These are phyloP conservation scores for Nephila pilipes DNA, from an alignment of 1,140 invertebrate species.

Conservation along the genomic window DNA sequence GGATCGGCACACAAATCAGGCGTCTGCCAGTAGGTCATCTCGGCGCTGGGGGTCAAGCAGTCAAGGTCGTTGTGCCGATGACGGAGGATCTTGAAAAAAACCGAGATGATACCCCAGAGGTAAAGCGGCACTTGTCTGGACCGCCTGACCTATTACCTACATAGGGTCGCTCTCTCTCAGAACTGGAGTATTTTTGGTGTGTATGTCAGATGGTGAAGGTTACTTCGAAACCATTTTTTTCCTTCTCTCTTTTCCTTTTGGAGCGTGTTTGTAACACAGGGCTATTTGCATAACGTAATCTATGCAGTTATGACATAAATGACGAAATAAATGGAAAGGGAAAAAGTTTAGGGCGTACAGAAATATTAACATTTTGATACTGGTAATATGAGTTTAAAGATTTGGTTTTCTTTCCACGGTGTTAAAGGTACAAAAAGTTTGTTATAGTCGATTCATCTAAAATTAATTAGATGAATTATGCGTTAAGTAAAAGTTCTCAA, in stretches of 20 bases:
- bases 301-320: too few species aligned
- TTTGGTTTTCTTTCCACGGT: too few species aligned
- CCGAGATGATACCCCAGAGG: background rate
- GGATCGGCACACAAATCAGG: background rate
- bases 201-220: background rate
- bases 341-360: too few species aligned
- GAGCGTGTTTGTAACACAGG: background rate
- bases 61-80: slow-evolving; percentile 52
- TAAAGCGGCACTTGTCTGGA: background rate
- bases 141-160: slow-evolving; percentile 38
- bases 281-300: background rate
- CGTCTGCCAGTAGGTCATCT: background rate
- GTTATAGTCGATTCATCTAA: too few species aligned
- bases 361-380: too few species aligned
- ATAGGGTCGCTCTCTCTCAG: background rate
- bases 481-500: too few species aligned
- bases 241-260: background rate
- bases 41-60: slow-evolving; percentile 3
- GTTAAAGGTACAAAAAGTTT: too few species aligned
- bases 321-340: too few species aligned
- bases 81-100: background rate
- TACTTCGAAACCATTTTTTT: background rate
- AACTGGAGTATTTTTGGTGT: background rate
- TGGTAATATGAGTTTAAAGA: too few species aligned
- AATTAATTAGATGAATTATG: too few species aligned